Conservation (phyloP, 2,113 vertebrate genomes). For the Cepphus grylle region DNA sequence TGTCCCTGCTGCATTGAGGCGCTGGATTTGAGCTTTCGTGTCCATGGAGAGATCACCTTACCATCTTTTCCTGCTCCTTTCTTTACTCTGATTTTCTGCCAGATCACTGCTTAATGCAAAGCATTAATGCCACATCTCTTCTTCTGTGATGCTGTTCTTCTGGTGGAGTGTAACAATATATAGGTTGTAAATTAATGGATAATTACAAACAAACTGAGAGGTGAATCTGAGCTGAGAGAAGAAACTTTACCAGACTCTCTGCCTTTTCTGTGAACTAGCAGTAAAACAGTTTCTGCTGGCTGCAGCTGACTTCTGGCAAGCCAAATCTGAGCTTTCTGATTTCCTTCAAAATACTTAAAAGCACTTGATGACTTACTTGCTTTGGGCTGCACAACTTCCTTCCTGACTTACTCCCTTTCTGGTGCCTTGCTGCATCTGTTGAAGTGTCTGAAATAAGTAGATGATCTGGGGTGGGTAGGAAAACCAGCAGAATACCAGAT, state of each 20-base stretch:
- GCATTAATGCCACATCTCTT: not conserved
- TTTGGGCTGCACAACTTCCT: not conserved
- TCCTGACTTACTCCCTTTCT: not conserved
- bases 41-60: not conserved
- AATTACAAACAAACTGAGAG: not conserved
- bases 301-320: not conserved
- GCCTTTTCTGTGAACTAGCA: not conserved
- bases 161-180: not conserved
- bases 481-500: not conserved
- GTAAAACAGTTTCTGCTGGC: not conserved
- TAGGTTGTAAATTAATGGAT: not conserved
- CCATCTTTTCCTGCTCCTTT: not conserved
- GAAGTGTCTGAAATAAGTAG: not conserved
- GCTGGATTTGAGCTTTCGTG: not conserved
- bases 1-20: not conserved
- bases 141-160: not conserved
- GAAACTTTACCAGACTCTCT: accelerated
- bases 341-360: not conserved
- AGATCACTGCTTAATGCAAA: not conserved
- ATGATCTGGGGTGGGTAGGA: not conserved
- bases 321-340: not conserved
- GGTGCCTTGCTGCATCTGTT: not conserved
- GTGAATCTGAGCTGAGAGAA: not conserved
- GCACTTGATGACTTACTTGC: not conserved
- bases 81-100: not conserved